phyloP scores from a whole-genome alignment of 1,140 invertebrate genomes.

The Pectinophora gossypiella region DNA sequence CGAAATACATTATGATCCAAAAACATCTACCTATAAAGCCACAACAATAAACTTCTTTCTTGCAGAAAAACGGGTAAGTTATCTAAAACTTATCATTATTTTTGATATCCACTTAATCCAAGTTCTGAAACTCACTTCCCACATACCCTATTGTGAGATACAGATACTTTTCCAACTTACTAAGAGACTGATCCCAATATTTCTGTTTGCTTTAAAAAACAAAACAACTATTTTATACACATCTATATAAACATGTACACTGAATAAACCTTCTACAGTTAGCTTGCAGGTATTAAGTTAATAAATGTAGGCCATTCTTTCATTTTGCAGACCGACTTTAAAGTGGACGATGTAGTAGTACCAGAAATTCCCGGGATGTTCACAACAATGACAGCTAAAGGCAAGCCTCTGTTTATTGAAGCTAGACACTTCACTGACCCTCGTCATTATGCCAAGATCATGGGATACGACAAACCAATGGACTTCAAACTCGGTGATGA shows the following conservation, averaged over 20 bases:
- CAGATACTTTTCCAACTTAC: no score
- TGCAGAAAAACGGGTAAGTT: conserved; percentile 76
- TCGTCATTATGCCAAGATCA: conserved; percentile 86
- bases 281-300: no score
- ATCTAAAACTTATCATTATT: no score
- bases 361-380: conserved; percentile 90
- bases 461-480: conserved; percentile 94
- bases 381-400: conserved; percentile 83
- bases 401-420: conserved; percentile 86
- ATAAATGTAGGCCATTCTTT: no score
- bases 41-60: conserved; percentile 82
- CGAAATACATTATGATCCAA: conserved; percentile 82
- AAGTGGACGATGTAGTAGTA: conserved; percentile 83
- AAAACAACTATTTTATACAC: no score
- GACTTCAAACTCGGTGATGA: conserved; percentile 83
- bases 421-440: conserved; percentile 80
- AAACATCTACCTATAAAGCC: conserved; percentile 81
- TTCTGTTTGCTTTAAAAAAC: no score
- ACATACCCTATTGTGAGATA: no score
- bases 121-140: no score
- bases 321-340: conserved; percentile 84
- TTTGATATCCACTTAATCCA: no score
- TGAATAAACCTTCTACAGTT: no score
- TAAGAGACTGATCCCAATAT: no score
- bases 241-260: no score